These are phyloP conservation scores for Pogonocichla stellata DNA, from an alignment of 2,113 vertebrate genomes.

Conservation along the genomic window DNA sequence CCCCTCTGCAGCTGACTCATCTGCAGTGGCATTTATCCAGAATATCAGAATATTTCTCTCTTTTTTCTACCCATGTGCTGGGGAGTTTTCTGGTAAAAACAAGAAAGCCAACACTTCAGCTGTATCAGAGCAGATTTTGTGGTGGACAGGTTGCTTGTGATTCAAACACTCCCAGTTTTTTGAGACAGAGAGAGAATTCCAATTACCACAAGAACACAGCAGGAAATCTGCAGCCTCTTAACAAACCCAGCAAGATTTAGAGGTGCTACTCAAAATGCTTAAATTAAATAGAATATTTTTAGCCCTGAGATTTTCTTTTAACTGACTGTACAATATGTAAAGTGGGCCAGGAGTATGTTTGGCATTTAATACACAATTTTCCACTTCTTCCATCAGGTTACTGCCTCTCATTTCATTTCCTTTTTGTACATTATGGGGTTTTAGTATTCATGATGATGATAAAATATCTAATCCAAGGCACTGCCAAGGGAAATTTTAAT, in stretches of 20 bases:
- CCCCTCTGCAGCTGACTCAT: constrained; percentile 36
- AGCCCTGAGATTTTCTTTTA: neutral
- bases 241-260: neutral
- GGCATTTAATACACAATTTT: neutral
- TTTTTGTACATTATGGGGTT: neutral
- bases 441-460: neutral
- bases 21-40: neutral
- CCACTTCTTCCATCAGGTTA: neutral
- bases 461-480: neutral
- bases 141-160: neutral
- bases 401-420: neutral
- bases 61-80: neutral
- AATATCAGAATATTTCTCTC: neutral
- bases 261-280: neutral
- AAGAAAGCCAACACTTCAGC: neutral
- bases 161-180: neutral
- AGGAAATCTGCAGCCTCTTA: neutral
- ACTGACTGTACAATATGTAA: neutral
- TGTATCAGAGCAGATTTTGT: neutral
- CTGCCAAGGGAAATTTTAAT: constrained; percentile 50
- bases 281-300: neutral
- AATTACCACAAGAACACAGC: neutral
- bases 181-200: neutral
- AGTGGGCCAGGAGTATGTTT: neutral
- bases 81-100: neutral